These are phyloP conservation scores for Cariama cristata DNA, from an alignment of 2,113 vertebrate species.

Conservation along the genomic window DNA sequence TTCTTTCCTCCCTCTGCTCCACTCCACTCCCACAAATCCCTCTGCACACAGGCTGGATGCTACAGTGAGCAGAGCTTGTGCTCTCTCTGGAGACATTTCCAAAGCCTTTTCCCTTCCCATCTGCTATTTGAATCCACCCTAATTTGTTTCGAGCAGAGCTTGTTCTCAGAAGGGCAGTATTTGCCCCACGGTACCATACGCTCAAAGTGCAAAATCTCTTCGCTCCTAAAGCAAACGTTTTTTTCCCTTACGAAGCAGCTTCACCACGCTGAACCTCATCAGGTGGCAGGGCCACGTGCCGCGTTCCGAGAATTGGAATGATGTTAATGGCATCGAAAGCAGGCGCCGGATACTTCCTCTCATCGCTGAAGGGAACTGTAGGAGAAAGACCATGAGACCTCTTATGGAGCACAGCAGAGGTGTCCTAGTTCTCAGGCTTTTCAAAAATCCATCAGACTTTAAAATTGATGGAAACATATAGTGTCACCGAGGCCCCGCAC, in stretches of 20 bases:
- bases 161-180: background rate
- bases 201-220: background rate
- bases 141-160: background rate
- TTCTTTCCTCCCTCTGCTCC: background rate
- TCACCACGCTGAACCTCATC: background rate
- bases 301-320: accelerated
- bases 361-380: background rate
- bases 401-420: background rate
- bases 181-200: background rate
- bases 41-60: background rate
- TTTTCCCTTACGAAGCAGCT: background rate
- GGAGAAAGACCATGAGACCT: background rate
- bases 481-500: background rate
- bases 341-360: background rate
- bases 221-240: background rate
- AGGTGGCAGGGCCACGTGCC: accelerated
- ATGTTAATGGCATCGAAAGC: background rate
- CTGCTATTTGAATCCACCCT: background rate
- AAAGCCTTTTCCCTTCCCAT: background rate
- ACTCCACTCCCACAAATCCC: background rate
- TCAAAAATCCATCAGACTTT: background rate
- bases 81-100: background rate
- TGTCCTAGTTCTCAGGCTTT: background rate
- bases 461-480: background rate
- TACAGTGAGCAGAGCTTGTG: background rate